phyloP scores from a whole-genome alignment of 2,113 vertebrate genomes.

The Microcebus jonahi region DNA sequence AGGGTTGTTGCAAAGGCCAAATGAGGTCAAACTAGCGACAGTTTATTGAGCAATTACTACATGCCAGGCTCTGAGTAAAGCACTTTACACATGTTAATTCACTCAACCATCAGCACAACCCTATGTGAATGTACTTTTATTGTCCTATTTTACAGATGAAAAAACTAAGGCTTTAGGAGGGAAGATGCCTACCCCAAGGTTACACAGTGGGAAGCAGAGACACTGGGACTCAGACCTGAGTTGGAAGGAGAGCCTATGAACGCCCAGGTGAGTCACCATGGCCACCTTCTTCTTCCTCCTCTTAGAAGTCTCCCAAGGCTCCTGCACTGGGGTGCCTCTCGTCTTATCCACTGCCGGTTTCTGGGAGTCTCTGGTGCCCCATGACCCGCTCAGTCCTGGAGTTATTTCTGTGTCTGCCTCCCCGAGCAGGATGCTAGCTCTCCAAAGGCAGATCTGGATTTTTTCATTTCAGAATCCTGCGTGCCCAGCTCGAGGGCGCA shows the following conservation, averaged over 20 bases:
- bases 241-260: background rate
- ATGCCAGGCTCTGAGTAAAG: background rate
- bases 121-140: background rate
- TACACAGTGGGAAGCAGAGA: background rate
- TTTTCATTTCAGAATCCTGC: background rate
- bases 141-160: background rate
- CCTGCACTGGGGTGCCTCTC: background rate
- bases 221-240: background rate
- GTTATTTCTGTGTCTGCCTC: background rate
- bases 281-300: background rate
- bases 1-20: background rate
- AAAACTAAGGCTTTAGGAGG: background rate
- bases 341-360: background rate
- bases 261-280: background rate
- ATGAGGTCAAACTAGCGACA: background rate
- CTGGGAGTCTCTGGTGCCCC: background rate
- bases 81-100: background rate
- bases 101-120: background rate
- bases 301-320: background rate
- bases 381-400: background rate
- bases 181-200: background rate
- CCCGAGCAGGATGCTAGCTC: background rate
- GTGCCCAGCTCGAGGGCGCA: background rate
- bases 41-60: background rate
- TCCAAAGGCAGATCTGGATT: background rate